Base-by-base conservation (phyloP, 2,113 vertebrate species). In the Crotalus horridus region DNA sequence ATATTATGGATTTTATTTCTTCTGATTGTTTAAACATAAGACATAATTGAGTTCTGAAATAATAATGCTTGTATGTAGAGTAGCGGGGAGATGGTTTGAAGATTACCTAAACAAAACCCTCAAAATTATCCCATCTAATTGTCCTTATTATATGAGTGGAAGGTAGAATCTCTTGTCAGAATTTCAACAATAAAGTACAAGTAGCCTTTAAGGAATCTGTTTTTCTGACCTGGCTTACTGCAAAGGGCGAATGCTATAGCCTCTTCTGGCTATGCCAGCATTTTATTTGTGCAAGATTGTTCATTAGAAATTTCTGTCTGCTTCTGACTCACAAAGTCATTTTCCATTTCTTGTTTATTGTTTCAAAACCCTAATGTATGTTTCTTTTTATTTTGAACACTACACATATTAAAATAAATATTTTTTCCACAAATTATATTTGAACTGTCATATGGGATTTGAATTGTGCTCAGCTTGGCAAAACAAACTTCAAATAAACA, bases 351-450 rank as follows among this genome's bases (percentile, higher is more conserved):
- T 85, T 23, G 74, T 92, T 95, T 93, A 91, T 59, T 94, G 94
- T 94, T 94, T 74, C 92, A 87, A 89, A 90, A 26, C 4, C 89
- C 58, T 93, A 29, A 54, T 90, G 88, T 89, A 43, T 94, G 90
- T 48, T 93, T 90, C 24, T 55, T 94, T 96, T 93, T 93, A 94
- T 87, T 86, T 74, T 94, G 11, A 61, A 61, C 10, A 29, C 24
- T 61, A 11, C 24, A 12, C 59, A 61, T 61, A 61, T 61, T 61
- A 94, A 93, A 94, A 93, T 94, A 94, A 94, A 94, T 95, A 89
- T 39, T 48, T 95, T 51, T 94, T 89, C 94, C 95, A 95, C 90
- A 96, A 91, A 90, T 74, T 94, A 88, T 88, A 69, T 92, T 94
- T 96, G 64, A 91, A 96, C 91, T 91, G 55, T 93, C 86, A 9